Evolutionary conservation across 1,140 invertebrate species (phyloP).

Genomic region (Cydia splendana): DNA sequence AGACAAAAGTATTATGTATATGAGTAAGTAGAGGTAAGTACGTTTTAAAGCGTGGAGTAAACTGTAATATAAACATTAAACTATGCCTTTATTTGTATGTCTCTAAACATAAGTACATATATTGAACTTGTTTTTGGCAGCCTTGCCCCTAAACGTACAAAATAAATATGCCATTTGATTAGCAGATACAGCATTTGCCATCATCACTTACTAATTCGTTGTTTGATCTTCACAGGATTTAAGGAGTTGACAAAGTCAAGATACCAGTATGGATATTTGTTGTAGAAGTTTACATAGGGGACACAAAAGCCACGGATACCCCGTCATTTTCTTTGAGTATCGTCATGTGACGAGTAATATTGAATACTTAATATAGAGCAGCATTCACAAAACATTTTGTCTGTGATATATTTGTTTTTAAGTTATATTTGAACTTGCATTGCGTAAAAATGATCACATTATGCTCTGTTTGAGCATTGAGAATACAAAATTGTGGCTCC

Average conservation of each 20-base stretch:
- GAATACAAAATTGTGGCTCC: too few species aligned
- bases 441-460: neutral
- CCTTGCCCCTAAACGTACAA: neutral
- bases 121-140: slow-evolving; percentile 2
- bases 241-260: slow-evolving; percentile 23
- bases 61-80: too few species aligned
- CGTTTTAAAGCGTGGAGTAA: too few species aligned
- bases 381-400: neutral
- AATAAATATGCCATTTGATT: slow-evolving; percentile 12
- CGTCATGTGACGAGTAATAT: neutral
- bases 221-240: slow-evolving; percentile 15
- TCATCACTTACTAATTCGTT: slow-evolving; percentile 23
- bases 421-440: neutral
- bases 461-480: neutral
- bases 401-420: neutral
- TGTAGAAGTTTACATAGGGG: neutral
- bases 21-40: too few species aligned
- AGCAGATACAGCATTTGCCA: slow-evolving; percentile 5
- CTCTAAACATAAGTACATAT: neutral
- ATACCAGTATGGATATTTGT: slow-evolving; percentile 14
- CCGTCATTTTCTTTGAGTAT: slow-evolving; percentile 10
- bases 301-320: neutral
- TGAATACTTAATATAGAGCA: neutral
- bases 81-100: too few species aligned
- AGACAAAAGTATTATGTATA: too few species aligned